These are phyloP conservation scores for Aix galericulata DNA, from an alignment of 2,113 vertebrate genomes.

Conservation along the genomic window DNA sequence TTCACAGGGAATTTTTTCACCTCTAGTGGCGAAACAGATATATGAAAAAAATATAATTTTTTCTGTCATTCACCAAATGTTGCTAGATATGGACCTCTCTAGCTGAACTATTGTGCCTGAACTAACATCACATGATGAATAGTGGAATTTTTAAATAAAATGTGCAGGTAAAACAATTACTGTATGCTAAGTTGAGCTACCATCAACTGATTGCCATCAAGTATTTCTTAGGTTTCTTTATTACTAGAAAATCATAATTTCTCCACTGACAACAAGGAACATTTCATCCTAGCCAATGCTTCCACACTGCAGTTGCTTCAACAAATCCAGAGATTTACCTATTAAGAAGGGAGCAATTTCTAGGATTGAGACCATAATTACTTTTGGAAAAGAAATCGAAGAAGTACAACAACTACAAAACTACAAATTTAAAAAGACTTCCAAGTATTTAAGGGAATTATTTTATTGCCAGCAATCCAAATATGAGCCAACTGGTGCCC, in stretches of 20 bases:
- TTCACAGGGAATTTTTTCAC: not conserved
- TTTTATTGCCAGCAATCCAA: not conserved
- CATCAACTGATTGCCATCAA: not conserved
- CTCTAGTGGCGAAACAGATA: not conserved
- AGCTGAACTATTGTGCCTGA: not conserved
- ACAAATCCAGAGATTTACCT: not conserved
- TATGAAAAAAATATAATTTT: not conserved
- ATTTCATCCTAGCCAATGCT: not conserved
- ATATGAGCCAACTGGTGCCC: not conserved
- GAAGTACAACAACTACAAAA: not conserved
- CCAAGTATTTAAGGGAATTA: not conserved
- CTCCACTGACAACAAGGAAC: not conserved
- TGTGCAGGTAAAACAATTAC: not conserved
- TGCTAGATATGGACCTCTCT: not conserved
- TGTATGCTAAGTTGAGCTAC: not conserved
- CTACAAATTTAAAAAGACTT: not conserved
- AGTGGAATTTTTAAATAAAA: not conserved
- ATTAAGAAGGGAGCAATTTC: not conserved
- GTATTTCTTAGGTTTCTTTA: not conserved
- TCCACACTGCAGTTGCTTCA: not conserved
- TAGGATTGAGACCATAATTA: not conserved
- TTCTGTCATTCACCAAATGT: not conserved
- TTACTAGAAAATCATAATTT: not conserved
- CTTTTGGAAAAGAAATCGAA: not conserved
- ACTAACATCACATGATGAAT: not conserved